phyloP scores from a whole-genome alignment of 2,888 invertebrate species.

The Esperia sulphurella region DNA sequence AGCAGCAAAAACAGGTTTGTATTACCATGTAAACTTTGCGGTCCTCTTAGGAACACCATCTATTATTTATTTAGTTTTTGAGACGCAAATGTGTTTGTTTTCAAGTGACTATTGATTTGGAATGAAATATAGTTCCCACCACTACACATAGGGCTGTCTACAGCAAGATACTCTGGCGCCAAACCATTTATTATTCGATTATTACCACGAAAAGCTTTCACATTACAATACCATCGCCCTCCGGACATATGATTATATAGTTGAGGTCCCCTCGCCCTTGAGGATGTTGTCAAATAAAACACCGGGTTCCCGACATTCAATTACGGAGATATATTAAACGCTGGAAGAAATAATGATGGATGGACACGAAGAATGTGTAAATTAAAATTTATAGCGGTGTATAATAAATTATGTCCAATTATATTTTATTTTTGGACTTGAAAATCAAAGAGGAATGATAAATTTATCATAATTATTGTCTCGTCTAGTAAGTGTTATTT shows the following conservation, averaged over 20 bases:
- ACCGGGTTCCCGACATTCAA: slow-evolving; percentile 2
- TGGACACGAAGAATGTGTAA: not conserved
- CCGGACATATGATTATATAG: slow-evolving; percentile 30
- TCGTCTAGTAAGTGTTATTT: no score
- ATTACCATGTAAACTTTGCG: no score
- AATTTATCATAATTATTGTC: no score
- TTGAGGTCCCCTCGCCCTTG: slow-evolving; percentile 10
- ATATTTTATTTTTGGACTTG: not conserved
- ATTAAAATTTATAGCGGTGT: not conserved
- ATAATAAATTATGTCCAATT: no score
- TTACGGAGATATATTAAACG: slow-evolving; percentile 3
- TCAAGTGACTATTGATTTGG: no score
- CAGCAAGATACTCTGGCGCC: slow-evolving; percentile 20
- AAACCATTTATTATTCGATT: slow-evolving; percentile 53
- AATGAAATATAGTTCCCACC: no score
- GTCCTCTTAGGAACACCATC: no score
- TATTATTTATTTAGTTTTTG: no score
- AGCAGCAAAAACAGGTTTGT: no score
- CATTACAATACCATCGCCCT: slow-evolving; percentile 30
- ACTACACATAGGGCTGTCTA: not conserved
- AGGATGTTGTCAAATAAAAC: slow-evolving; percentile 2
- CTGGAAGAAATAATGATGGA: not conserved
- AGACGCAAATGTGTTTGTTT: no score
- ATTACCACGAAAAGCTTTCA: slow-evolving; percentile 45
- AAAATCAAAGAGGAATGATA: not conserved